Evolutionary conservation across 2,113 vertebrate species (phyloP), one percentile per base, ranked within the genome.

Genomic region (Saccopteryx bilineata): DNA sequence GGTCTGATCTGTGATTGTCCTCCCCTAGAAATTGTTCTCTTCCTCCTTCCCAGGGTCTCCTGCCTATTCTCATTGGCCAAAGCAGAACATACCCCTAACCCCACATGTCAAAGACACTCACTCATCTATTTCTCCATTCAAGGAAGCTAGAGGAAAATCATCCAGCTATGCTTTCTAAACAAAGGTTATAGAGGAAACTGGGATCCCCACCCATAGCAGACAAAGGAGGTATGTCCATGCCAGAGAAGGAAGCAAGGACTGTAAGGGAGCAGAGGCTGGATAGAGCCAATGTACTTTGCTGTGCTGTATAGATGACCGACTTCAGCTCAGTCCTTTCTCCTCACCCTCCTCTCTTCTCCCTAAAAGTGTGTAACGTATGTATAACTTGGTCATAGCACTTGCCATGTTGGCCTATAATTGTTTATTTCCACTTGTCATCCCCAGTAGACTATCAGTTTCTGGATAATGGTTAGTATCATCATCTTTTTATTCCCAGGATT

Each of bases 381-480:
- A 2, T 9, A 28, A 5, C 33, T 28, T 1, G 10, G 18, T 19
- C 33, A 11, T 1, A 39, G 46, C 17, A 10, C 4, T 23, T 23
- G 4, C 26, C n/a, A 12, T 1, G 12, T 31, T 48, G 79, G 7
- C 17, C 26, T 23, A 5, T 19, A 23, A 39, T 11, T 9, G 1
- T 69, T 88, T n/a, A 58, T n/a, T 63, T 33, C 65, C 39, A 2
- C 2, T 21, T 65, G 28, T 50, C 39, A 52, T n/a, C 56, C 28
- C 19, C 71, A 4, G 1, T 18, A 2, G 9, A 18, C 58, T 24
- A 5, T 31, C 33, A 33, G 58, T 48, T 72, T 48, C 46, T 28
- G 13, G 23, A 11, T 72, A 15, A 5, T 56, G n/a, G 4, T 4
- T 24, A 18, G 5, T 4, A n/a, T 23, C 31, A 1, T n/a, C 7